Base-by-base conservation (phyloP, 2,888 invertebrate genomes). In the Drosophila paramelanica region DNA sequence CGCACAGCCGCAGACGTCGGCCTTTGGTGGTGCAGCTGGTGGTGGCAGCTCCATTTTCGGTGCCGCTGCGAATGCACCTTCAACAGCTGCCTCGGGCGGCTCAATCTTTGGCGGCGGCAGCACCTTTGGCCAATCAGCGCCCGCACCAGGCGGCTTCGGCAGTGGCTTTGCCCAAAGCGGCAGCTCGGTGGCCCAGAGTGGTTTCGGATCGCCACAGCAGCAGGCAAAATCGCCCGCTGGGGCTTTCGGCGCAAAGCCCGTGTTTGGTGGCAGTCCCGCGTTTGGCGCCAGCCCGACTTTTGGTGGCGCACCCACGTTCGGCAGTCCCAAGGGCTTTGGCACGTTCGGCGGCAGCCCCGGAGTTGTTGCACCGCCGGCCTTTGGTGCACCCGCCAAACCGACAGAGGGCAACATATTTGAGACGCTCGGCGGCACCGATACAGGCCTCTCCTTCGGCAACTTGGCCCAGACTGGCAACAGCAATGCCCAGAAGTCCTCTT, bases 271-370 rank as follows among this genome's bases (percentile, higher is more conserved):
- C n/a, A 89, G 81, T 25, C 90, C 91, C n/a, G 80, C 91, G 0
- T 92, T 92, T 49, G 93, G 92, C 0, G 81, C 87, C 1, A 88
- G 90, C 36, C 91, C 92, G 36, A 91, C 91, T 7, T 92, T 92
- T 68, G 92, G 92, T 2, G 90, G 91, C 11, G 89, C 85, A 3
- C 73, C 92, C 0, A 87, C 90, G 7, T 92, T 92, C 62, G 91
- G 91, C 33, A 90, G 89, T 57, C 90, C 90, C 11, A 91, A 91
- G 56, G 87, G 84, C 6, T 91, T 92, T 52, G 89, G 91, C 5
- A 76, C 87, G 7, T 92, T 92, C 66, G 87, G 75, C 5, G 49
- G 77, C 6, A 70, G 77, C 3, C 66, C 88, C 1, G 49, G 68
- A 4, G 68, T 72, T 1, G 78, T 80, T 1, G 56, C 85, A 0